Evolutionary conservation across 2,113 vertebrate genomes (phyloP).

Genomic region (Notothenia coriiceps): DNA sequence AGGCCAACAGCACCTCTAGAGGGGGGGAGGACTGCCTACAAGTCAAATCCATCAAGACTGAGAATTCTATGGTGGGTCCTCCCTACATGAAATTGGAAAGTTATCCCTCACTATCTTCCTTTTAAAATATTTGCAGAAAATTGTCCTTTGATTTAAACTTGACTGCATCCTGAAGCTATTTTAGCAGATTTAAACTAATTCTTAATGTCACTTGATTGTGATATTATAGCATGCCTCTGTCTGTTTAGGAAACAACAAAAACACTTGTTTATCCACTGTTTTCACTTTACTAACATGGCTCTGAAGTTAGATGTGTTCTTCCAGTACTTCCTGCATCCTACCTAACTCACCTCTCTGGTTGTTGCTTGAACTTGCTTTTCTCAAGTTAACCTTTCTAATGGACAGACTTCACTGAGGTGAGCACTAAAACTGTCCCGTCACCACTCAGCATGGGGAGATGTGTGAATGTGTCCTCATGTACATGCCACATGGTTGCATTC

Average conservation of each 20-base stretch:
- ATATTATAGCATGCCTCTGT: constrained; percentile 10
- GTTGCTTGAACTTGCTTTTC: constrained; percentile 80
- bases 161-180: neutral
- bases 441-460: constrained; percentile 40
- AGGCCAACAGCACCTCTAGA: constrained; percentile 88
- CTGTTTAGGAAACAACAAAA: neutral
- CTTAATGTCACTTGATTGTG: neutral
- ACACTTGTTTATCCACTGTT: constrained; percentile 2
- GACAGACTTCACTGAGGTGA: constrained; percentile 98
- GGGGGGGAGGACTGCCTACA: constrained; percentile 89
- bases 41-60: constrained; percentile 93
- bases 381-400: constrained; percentile 87
- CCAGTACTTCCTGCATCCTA: constrained; percentile 58
- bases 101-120: neutral
- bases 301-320: neutral
- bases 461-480: constrained; percentile 1
- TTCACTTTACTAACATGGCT: constrained; percentile 56
- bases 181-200: neutral
- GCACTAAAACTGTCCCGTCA: constrained; percentile 62
- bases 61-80: constrained; percentile 92
- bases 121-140: neutral
- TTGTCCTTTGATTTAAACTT: neutral
- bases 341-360: constrained; percentile 62
- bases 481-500: neutral
- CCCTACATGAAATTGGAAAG: neutral